Base-by-base conservation (phyloP, 2,888 invertebrate species). In the Branchipolynoe longqiensis region DNA sequence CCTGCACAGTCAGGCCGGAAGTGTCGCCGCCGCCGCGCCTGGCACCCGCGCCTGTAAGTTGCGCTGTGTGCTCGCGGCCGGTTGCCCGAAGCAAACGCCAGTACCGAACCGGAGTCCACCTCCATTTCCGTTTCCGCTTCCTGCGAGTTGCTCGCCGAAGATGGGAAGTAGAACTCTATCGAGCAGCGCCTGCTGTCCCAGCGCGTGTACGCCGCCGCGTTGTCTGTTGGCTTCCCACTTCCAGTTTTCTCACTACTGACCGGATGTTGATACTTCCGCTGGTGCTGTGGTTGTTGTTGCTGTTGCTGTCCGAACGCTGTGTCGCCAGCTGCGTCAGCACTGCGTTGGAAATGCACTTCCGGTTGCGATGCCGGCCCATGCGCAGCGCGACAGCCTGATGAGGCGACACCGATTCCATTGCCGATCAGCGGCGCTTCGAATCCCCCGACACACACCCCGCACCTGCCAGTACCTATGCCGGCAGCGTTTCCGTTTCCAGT, bases 91-190 rank as follows among this genome's bases (percentile, higher is more conserved):
- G 78, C 78, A 22, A 78, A 78, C 28, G 78, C 78, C 48, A 78
- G 28, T 8, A 78, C 78, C 18, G 78, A 78, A 0, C 78, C 78
- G 14, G 78, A 41, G 12, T 78, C 78, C 54, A 78, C 78, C 54
- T 78, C 78, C 78, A 78, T 78, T 40, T 74, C 74, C 74, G 74
- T 41, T 33, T 73, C 73, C 25, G 31, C 8, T 73, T 41, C 73
- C 54, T 41, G 41, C 14, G 78, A 25, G 54, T 41, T 78, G 48
- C 48, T 54, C 0, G 78, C 78, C 1, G 78, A 8, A n/a, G n/a
- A n/a, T 4, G 78, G 78, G 78, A 78, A 78, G 78, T 78, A 48
- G 54, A 78, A 78, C 78, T 78, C 78, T 41, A 78, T 78, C 6
- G 78, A 78, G 28, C 78, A 78, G 78, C 78, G 78, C 41, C 33